These are phyloP conservation scores for Folsomia candida DNA, from an alignment of 2,888 invertebrate species.

Conservation along the genomic window DNA sequence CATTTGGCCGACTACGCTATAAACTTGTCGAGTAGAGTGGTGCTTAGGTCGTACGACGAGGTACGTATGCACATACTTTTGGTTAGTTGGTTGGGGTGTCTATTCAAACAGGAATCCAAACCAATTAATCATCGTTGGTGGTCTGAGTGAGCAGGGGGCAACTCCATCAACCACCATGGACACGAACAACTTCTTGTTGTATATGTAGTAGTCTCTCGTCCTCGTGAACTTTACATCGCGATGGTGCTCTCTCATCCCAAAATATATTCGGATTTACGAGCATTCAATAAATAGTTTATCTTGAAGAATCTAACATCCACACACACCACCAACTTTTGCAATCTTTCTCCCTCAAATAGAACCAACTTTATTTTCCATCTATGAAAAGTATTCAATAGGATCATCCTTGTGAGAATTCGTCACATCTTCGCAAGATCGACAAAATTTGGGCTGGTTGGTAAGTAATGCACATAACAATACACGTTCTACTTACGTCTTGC, in stretches of 20 bases:
- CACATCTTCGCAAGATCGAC: neutral
- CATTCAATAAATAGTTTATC: neutral
- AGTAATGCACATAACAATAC: no score
- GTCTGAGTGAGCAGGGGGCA: neutral
- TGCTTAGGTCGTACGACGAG: no score
- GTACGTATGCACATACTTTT: no score
- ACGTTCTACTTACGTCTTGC: no score
- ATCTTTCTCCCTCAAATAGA: neutral
- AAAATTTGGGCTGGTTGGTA: no score
- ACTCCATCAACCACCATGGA: neutral
- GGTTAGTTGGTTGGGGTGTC: neutral
- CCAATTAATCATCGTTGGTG: neutral
- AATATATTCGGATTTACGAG: neutral
- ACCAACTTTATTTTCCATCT: neutral
- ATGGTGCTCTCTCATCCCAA: neutral
- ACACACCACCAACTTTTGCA: neutral
- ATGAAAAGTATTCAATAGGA: neutral
- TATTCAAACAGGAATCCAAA: neutral
- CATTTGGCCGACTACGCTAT: no score
- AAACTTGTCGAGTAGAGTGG: no score
- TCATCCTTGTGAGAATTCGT: neutral
- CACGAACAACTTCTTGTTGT: neutral
- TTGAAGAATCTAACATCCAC: neutral
- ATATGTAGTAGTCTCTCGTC: neutral
- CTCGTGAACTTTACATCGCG: neutral